Base-by-base conservation (phyloP, 2,888 invertebrate species). In the Phasia obesa region DNA sequence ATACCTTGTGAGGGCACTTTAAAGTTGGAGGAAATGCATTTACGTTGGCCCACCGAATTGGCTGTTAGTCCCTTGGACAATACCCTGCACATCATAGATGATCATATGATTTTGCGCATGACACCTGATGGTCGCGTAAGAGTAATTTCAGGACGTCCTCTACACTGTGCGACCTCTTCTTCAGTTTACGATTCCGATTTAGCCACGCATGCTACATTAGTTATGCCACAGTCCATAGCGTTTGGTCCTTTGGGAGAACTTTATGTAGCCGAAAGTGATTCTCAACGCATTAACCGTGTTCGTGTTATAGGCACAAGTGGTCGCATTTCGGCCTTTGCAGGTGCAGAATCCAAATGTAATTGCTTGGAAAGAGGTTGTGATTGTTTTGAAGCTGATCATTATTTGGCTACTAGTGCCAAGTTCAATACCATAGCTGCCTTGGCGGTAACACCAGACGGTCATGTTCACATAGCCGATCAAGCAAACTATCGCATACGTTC, bases 41-140 rank as follows among this genome's bases (percentile, higher is more conserved):
- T 99, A 67, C 94, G 98, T 71, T 99, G 99, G 99, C 99, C 99
- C 0, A 99, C 98, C 0, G 97, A 98, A 89, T 92, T 99, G 17
- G 95, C 98, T 0, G 97, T 99, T 38, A 98, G 98, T 91, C 99
- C 98, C 0, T 92, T 98, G 70, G 98, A 99, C 90, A 97, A 98
- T 90, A 96, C 97, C 0, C 92, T 99, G 31, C 97, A 99, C 90
- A 97, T 99, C 86, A 97, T 99, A 65, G 99, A 99, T 88, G 97
- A 98, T 88, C 98, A 98, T 89, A 97, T 98, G 96, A 96, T 97
- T 64, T 92, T 98, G 15, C 96, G 98, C 89, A 93, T 98, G 92
- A 98, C 98, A 1, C 95, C 96, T 0, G 98, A 98, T 90, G 96
- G 97, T 15, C 93, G 97, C 75, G 96, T 98, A 0, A 96, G 97